These are phyloP conservation scores for Apostichopus californicus DNA, from an alignment of 35 echinoderm and acorn worm genomes.

Conservation along the genomic window DNA sequence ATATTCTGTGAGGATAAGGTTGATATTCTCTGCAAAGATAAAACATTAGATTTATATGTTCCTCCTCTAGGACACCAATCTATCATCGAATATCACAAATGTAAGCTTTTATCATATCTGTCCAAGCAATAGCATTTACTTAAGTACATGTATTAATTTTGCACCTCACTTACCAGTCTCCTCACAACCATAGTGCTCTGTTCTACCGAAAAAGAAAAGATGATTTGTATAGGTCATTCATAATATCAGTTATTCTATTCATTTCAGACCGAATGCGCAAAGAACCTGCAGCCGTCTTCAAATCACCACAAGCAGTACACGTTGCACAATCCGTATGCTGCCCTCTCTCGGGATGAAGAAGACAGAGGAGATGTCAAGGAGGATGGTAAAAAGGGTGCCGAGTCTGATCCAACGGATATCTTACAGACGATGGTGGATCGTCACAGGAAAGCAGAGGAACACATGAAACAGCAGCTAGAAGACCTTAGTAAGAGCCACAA, in stretches of 20 bases:
- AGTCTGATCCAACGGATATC: constrained; percentile 61
- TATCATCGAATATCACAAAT: no score
- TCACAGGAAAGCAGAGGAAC: constrained; percentile 87
- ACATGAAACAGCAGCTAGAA: constrained; percentile 79
- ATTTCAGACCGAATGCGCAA: constrained; percentile 68
- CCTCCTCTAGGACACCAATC: no score
- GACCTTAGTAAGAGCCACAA: constrained; percentile 78
- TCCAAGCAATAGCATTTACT: no score
- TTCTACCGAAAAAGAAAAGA: no score
- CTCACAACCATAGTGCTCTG: no score
- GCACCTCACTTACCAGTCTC: no score
- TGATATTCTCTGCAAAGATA: no score
- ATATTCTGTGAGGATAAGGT: no score
- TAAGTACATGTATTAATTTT: no score
- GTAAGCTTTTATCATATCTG: no score
- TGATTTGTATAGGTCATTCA: no score
- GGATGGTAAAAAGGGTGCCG: constrained; percentile 48
- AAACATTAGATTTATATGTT: no score
- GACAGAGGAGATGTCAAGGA: constrained; percentile 44
- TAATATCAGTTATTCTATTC: not conserved
- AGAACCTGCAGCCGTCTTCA: constrained; percentile 64
- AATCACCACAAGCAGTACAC: constrained; percentile 82
- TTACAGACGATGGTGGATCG: constrained; percentile 78
- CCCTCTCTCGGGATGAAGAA: constrained; percentile 77
- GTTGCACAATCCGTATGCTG: constrained; percentile 78